Percentiles rank a stretch among this genome's conserved stretches.
phyloP scores from a whole-genome alignment of 23 tunicate species.

The Trididemnum nubilum region DNA sequence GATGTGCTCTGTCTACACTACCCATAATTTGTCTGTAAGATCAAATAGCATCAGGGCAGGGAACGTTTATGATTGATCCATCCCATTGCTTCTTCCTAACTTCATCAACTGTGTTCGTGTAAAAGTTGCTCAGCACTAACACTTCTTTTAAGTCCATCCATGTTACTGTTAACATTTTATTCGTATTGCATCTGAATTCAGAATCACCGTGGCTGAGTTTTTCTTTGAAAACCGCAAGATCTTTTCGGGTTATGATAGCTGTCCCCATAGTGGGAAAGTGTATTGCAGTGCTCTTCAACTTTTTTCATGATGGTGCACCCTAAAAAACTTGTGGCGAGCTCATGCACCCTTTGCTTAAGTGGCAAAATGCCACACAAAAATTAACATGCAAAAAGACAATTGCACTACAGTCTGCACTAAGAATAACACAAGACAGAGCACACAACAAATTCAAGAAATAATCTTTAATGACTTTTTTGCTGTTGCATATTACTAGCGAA shows the following conservation, averaged over 20 bases:
- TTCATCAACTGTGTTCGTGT: conserved; percentile 28
- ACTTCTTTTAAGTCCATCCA: conserved; percentile 41
- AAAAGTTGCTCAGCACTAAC: conserved; percentile 28
- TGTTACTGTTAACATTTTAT: conserved; percentile 8
- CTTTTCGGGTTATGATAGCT: conserved; percentile 22
- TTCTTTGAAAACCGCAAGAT: conserved; percentile 33
- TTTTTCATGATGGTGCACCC: too few relatives aligned
- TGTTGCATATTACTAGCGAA: too few relatives aligned
- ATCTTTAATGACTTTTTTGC: too few relatives aligned
- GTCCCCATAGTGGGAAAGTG: conserved; percentile 44
- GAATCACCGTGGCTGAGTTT: conserved; percentile 33
- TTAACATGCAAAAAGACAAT: too few relatives aligned
- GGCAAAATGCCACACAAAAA: too few relatives aligned
- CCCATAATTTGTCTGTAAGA: conserved; percentile 33
- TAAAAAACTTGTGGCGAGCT: too few relatives aligned
- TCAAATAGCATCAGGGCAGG: conserved; percentile 34
- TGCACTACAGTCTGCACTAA: too few relatives aligned
- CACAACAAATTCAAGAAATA: too few relatives aligned
- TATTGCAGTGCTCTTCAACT: too few relatives aligned
- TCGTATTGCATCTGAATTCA: conserved; percentile 25
- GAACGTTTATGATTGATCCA: conserved; percentile 13
- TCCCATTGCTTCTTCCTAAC: conserved; percentile 39
- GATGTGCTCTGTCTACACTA: conserved; percentile 38
- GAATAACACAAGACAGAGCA: too few relatives aligned
- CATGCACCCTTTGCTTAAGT: too few relatives aligned